Base-by-base conservation (phyloP, 1,140 invertebrate genomes). In the Bicyclus anynana region DNA sequence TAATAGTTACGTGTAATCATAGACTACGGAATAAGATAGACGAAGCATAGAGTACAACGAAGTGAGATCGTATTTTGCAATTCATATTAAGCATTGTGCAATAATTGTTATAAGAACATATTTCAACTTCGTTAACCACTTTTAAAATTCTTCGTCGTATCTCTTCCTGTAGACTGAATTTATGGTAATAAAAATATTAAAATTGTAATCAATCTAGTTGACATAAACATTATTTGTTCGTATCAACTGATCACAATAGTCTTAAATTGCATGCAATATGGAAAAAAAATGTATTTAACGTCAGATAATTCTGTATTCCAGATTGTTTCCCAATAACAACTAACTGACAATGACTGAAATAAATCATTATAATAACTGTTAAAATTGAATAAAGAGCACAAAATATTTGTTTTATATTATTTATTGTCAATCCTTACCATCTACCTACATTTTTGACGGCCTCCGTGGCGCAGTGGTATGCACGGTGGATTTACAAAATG, bases 341-440 rank as follows among this genome's bases (percentile, higher is more conserved):
- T 82, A 80, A 83, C 72, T 82, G 77, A 86, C 74, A 73, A 84
- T 78, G 84, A 87, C 84, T 87, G 84, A 84, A 77, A 73, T 83
- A 83, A 87, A 83, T 75, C 83, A 76, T 83, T 79, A 80, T 77
- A 72, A 80, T 80, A 86, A 86, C 81, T 87, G 84, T 87, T 87
- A 84, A 80, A 80, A 83, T 83, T 87, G 71, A 87, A 84, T 87
- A 87, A 84, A 87, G 72, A 72, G 84, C 84, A 87, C 84, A 87
- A 87, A 87, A 87, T 82, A 80, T 74, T 40, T 14, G 10, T 12
- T 23, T 63, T 64, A 70, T 82, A 80, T 82, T 62, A 77, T 80
- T 79, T 42, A 12, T 14, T 14, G 20, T 56, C 35, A 35, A n/a
- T 29, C 13, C 35, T 27, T 26, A 26, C n/a, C n/a, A 26, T 7